Evolutionary conservation across 2,888 invertebrate genomes (phyloP), one percentile per base, ranked within the genome.

Genomic region (Blastobasis adustella): DNA sequence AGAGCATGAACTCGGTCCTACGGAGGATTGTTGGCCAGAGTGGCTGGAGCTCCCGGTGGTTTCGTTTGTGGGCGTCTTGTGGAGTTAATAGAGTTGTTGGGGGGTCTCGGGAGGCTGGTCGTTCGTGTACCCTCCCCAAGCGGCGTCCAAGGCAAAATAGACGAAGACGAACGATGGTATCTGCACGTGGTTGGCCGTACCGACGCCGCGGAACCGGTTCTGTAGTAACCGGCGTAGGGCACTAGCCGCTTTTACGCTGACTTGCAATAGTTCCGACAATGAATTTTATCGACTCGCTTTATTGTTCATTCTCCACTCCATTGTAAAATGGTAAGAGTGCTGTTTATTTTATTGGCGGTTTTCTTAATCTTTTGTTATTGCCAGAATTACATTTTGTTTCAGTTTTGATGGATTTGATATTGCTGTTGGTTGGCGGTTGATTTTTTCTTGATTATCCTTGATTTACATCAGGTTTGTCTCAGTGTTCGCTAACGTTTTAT

Each of bases 151-250:
- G 69, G 71, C 73, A 77, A 81, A 80, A 82, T 80, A 82, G 84
- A 84, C 75, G 83, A 82, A 81, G 82, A 82, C 73, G 81, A 73
- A 82, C 75, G 76, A 76, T 76, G 67, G 63, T 79, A 77, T 77
- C 77, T 78, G 73, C 82, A 83, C 82, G 81, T 79, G 81, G 62
- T 66, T 47, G 49, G 50, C 42, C 45, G 54, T 50, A 23, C 23
- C 48, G 63, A 68, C 73, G 75, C 76, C 76, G 54, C 49, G 53
- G 60, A 76, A 84, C 85, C 83, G 85, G 84, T 86, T 84, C 57
- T 65, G 60, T 75, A 75, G 80, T 80, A 79, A 72, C 73, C 73
- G 67, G 66, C 76, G 74, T 76, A 79, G 81, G 77, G 79, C 78
- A 75, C 79, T 76, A 73, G 72, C 72, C 73, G 71, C 63, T 58